These are phyloP conservation scores for Dryomyza anilis DNA, from an alignment of 2,888 invertebrate genomes.

Conservation along the genomic window DNA sequence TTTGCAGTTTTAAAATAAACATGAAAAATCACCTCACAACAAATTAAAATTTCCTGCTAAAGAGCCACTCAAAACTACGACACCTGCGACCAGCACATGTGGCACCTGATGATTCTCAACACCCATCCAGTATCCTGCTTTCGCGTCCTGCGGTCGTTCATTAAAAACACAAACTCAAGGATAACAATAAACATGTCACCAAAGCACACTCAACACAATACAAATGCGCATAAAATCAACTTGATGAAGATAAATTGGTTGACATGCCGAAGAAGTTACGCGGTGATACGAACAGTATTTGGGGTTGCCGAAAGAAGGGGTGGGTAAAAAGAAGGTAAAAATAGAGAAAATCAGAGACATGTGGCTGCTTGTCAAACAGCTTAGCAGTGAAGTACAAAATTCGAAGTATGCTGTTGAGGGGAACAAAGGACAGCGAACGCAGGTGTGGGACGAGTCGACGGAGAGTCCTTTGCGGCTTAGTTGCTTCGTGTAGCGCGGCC, in stretches of 20 bases:
- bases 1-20: too few relatives aligned
- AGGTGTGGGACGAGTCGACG: too few relatives aligned
- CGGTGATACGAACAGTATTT: not conserved
- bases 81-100: not conserved
- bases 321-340: not conserved
- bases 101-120: not conserved
- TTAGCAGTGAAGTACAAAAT: too few relatives aligned
- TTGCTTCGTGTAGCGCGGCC: too few relatives aligned
- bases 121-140: too few relatives aligned
- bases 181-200: too few relatives aligned
- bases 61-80: too few relatives aligned
- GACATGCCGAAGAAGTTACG: not conserved
- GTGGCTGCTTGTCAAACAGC: too few relatives aligned
- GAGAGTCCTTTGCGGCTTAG: too few relatives aligned
- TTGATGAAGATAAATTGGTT: conserved; percentile 24
- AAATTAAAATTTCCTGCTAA: too few relatives aligned
- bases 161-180: too few relatives aligned
- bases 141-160: conserved; percentile 1
- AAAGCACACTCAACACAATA: not conserved
- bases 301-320: not conserved
- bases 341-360: not conserved
- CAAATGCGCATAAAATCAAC: not conserved
- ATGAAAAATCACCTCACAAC: too few relatives aligned
- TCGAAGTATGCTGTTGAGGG: not conserved
- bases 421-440: not conserved